Conservation (phyloP, 2,888 invertebrate species). For the Hydriomena furcata region DNA sequence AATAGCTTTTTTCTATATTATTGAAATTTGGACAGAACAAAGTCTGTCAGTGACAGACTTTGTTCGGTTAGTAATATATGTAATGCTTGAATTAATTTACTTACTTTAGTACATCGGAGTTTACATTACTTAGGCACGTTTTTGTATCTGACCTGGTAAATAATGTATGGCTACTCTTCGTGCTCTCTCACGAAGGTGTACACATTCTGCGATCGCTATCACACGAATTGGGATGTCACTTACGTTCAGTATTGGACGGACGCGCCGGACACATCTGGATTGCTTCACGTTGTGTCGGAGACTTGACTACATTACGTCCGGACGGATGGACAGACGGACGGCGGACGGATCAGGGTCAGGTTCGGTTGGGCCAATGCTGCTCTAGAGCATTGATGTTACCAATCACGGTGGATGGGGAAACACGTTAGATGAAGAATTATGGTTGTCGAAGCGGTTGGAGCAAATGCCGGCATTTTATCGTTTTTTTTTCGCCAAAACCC, state of each 20-base stretch:
- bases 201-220: conserved; percentile 25
- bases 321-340: conserved; percentile 5
- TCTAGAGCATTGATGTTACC: too few species aligned
- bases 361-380: not conserved
- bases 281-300: conserved; percentile 11
- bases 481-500: too few species aligned
- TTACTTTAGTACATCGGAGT: too few species aligned
- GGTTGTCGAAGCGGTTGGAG: too few species aligned
- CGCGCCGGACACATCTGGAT: conserved; percentile 17
- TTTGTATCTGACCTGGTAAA: not conserved
- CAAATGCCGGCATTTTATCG: too few species aligned
- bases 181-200: not conserved
- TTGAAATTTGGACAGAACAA: too few species aligned
- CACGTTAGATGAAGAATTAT: too few species aligned
- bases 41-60: too few species aligned
- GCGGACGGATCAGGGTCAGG: conserved; percentile 4
- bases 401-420: too few species aligned
- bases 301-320: conserved; percentile 11
- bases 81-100: too few species aligned
- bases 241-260: conserved; percentile 5
- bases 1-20: too few species aligned
- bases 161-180: not conserved
- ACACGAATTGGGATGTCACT: conserved; percentile 20
- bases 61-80: too few species aligned
- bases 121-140: not conserved